Evolutionary conservation across 2,888 invertebrate species (phyloP).

Genomic region (Physocephala rufipes): DNA sequence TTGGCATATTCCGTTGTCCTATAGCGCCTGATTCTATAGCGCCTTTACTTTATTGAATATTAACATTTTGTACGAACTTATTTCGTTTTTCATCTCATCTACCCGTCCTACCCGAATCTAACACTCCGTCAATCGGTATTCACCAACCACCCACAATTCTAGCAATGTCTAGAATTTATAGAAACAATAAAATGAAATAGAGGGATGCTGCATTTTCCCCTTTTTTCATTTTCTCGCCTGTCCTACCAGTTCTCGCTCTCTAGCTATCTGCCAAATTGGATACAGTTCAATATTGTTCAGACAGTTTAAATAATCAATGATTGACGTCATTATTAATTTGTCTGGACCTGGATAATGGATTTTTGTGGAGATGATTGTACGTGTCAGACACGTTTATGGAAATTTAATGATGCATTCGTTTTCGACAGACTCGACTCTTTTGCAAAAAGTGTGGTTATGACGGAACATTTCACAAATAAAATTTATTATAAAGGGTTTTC

Average conservation of each 20-base stretch:
- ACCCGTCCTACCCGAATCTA: not conserved
- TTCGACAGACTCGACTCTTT: slow-evolving; percentile 10
- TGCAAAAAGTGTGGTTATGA: no score
- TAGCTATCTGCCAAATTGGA: not conserved
- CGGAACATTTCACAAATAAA: no score
- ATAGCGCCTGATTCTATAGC: slow-evolving; percentile 32
- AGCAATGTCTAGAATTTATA: not conserved
- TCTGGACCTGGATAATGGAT: slow-evolving; percentile 24
- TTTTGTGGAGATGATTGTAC: not conserved
- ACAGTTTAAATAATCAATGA: not conserved
- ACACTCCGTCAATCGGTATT: not conserved
- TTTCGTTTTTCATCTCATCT: not conserved
- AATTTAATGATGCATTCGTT: slow-evolving; percentile 35
- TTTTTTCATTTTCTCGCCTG: no score
- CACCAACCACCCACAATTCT: no score
- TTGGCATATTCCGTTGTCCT: slow-evolving; percentile 22
- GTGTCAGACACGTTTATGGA: slow-evolving; percentile 10
- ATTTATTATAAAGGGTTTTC: no score
- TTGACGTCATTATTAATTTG: slow-evolving; percentile 34
- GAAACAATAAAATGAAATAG: not conserved
- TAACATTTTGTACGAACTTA: slow-evolving; percentile 24
- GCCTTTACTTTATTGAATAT: slow-evolving; percentile 29
- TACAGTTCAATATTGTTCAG: not conserved
- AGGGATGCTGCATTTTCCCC: not conserved
- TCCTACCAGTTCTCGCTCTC: no score